Evolutionary conservation across 1,140 invertebrate species (phyloP), one percentile per base, ranked within the genome.

Genomic region (Pissodes strobi): DNA sequence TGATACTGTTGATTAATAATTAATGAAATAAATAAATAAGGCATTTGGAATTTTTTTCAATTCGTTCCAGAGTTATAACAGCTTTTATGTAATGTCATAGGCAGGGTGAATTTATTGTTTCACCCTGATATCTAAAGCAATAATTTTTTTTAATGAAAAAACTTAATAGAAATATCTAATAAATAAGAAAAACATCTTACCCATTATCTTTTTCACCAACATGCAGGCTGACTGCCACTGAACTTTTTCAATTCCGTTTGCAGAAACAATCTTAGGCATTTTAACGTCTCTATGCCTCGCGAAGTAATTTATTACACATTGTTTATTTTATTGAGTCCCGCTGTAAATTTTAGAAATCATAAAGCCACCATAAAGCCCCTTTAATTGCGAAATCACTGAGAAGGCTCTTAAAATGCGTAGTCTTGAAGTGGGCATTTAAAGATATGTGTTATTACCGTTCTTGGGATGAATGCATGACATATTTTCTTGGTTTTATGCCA

Each of bases 311-410:
- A 62, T 55, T 27, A 43, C 60, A 46, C 41, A 62, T 62, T 62
- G 60, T 62, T 62, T 62, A 53, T 62, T 62, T 62, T 62, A 62
- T 62, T 53, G 49, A 53, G 60, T 62, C 19, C 13, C 13, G 51
- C 18, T 55, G 60, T 62, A 55, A 62, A 62, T 30, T 53, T 62
- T 18, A 12, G 25, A 53, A 62, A 62, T 62, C 60, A 55, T 62
- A 62, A 62, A 61, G 56, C 56, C 56, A 34, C 22, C 41, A 59
- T 59, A 59, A 61, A 51, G 46, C 58, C 21, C 6, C 58, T 41
- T 61, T 61, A 61, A 61, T 61, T 61, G 46, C 58, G 25, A 61
- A 61, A 61, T 61, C 58, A 61, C 58, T 41, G 58, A 51, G 58
- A 27, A 51, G 58, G 58, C 58, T 39, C 22, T 61, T 61, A 41